Conservation (phyloP, 2,888 invertebrate species). For the Eupithecia vulgata region DNA sequence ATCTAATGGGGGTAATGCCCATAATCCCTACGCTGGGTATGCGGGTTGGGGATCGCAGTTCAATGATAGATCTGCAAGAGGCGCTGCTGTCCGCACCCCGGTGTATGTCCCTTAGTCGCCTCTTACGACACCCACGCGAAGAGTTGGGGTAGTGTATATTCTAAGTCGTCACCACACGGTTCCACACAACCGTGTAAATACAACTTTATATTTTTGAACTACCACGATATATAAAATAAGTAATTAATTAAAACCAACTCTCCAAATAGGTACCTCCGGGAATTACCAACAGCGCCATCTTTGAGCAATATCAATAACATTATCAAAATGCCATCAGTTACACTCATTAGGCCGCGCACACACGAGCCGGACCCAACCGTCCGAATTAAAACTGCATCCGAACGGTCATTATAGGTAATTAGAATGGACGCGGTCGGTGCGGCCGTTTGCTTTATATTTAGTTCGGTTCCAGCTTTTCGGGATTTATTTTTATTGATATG, state of each 20-base stretch:
- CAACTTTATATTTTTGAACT: background rate
- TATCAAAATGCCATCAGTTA: slow-evolving; percentile 76
- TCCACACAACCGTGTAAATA: background rate
- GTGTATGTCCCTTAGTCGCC: too few relatives aligned
- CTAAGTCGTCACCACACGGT: too few relatives aligned
- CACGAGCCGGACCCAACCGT: slow-evolving; percentile 63
- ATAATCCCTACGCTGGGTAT: too few relatives aligned
- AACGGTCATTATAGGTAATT: slow-evolving; percentile 76
- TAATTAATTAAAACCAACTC: slow-evolving; percentile 18
- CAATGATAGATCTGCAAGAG: too few relatives aligned
- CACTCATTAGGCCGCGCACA: slow-evolving; percentile 67
- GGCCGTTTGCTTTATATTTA: slow-evolving; percentile 61
- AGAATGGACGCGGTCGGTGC: slow-evolving; percentile 67
- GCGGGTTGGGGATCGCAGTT: too few relatives aligned
- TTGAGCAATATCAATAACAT: slow-evolving; percentile 67
- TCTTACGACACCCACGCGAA: too few relatives aligned
- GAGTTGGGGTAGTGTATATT: too few relatives aligned
- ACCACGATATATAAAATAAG: background rate
- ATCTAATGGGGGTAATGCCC: too few relatives aligned
- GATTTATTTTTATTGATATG: slow-evolving; percentile 23
- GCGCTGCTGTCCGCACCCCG: too few relatives aligned
- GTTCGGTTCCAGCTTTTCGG: slow-evolving; percentile 50
- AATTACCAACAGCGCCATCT: slow-evolving; percentile 42
- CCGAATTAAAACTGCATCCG: slow-evolving; percentile 78
- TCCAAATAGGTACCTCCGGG: slow-evolving; percentile 2